Evolutionary conservation across 2,113 vertebrate genomes (phyloP).

Genomic region (Coreoperca whiteheadi): DNA sequence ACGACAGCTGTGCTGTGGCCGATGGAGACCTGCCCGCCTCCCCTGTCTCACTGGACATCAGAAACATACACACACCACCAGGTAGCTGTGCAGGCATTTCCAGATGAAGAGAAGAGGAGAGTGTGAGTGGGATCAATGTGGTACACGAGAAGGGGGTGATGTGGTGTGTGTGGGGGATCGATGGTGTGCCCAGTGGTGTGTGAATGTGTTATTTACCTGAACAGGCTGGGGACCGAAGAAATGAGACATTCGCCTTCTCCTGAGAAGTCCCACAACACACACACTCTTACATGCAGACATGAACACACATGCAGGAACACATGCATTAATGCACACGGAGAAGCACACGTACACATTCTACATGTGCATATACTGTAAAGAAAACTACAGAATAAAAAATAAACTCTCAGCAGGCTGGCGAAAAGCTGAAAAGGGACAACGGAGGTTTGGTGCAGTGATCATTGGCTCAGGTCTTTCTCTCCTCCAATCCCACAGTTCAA

Average conservation of each 20-base stretch:
- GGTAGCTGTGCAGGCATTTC: conserved; percentile 44
- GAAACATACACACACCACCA: conserved; percentile 33
- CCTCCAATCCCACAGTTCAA: not conserved
- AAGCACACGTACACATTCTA: not conserved
- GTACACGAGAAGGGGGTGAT: conserved; percentile 27
- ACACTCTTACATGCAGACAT: conserved; percentile 18
- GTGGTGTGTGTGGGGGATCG: conserved; percentile 33
- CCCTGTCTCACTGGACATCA: conserved; percentile 70
- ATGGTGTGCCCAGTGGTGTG: conserved; percentile 56
- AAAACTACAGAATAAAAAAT: not conserved
- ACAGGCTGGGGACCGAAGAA: conserved; percentile 39
- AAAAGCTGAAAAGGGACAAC: not conserved
- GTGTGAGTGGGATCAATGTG: conserved; percentile 42
- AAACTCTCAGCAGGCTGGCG: not conserved
- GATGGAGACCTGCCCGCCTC: conserved; percentile 67
- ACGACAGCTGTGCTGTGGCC: conserved; percentile 77
- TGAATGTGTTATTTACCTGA: conserved; percentile 66
- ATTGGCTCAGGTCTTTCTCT: not conserved
- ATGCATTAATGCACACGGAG: not conserved
- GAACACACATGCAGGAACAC: conserved; percentile 19
- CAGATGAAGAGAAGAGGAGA: conserved; percentile 19
- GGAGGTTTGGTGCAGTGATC: not conserved
- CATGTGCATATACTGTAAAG: not conserved
- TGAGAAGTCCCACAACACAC: conserved; percentile 36
- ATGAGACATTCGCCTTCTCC: conserved; percentile 49